These are phyloP conservation scores for Zaprionus kolodkinae DNA, from an alignment of 1,140 invertebrate species.

Conservation along the genomic window DNA sequence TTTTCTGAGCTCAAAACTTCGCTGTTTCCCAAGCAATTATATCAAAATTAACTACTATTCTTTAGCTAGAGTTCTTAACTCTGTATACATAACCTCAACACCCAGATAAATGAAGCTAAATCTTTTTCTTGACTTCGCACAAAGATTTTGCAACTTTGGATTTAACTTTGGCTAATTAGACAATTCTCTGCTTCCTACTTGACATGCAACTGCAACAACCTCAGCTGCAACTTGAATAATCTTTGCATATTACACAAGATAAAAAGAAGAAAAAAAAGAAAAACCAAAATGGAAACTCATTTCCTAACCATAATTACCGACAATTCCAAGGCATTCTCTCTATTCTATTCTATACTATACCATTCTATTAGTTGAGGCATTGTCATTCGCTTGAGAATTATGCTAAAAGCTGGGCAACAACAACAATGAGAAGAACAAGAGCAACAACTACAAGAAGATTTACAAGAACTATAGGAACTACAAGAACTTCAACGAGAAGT, in stretches of 20 bases:
- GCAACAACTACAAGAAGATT: neutral
- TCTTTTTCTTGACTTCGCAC: neutral
- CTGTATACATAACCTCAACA: neutral
- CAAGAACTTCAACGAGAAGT: constrained; percentile 21
- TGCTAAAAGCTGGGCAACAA: constrained; percentile 19
- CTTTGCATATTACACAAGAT: constrained; percentile 36
- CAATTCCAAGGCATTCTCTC: constrained; percentile 24
- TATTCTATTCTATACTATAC: constrained; percentile 11
- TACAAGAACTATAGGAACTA: neutral
- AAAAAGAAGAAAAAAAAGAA: neutral
- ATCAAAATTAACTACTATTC: constrained; percentile 4
- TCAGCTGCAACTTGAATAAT: constrained; percentile 9
- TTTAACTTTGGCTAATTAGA: constrained; percentile 30
- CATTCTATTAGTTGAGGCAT: constrained; percentile 38
- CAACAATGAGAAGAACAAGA: neutral
- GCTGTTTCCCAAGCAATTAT: neutral
- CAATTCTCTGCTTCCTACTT: constrained; percentile 9
- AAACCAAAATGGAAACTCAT: constrained; percentile 24
- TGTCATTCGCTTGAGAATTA: constrained; percentile 52
- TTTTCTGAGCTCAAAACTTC: neutral
- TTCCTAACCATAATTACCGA: constrained; percentile 44
- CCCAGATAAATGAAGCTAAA: neutral
- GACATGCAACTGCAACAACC: constrained; percentile 12
- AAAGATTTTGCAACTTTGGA: constrained; percentile 10
- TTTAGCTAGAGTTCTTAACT: neutral